Percentiles rank a stretch among this genome's conserved stretches.
These are phyloP conservation scores for Diploptera punctata DNA, from an alignment of 2,888 invertebrate genomes.

Conservation along the genomic window DNA sequence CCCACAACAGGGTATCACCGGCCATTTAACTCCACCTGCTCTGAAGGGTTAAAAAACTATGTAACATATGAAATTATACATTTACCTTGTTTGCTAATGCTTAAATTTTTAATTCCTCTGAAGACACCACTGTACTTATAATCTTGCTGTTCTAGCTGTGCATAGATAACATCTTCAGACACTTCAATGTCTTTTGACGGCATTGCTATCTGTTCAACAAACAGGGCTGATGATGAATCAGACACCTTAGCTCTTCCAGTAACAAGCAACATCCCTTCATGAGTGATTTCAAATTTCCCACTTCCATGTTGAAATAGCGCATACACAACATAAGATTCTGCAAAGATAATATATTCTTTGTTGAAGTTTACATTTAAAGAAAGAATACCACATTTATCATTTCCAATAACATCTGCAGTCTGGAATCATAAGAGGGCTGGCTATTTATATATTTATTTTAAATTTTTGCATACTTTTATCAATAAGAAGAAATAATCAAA, in stretches of 20 bases:
- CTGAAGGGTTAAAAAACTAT: too few species aligned
- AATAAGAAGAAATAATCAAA: background rate
- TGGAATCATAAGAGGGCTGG: too few species aligned
- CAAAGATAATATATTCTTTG: background rate
- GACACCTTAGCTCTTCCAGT: slow-evolving; percentile 25
- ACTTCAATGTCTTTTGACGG: background rate
- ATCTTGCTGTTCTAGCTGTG: slow-evolving; percentile 42
- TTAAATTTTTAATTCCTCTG: slow-evolving; percentile 42
- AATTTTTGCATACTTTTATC: background rate
- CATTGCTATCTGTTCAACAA: background rate
- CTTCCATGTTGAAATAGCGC: slow-evolving; percentile 51
- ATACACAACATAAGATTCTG: slow-evolving; percentile 52
- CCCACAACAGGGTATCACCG: too few species aligned
- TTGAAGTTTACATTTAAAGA: background rate
- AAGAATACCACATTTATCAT: background rate
- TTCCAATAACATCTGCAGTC: too few species aligned
- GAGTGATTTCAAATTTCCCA: slow-evolving; percentile 58
- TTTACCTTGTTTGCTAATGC: slow-evolving; percentile 28
- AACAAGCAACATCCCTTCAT: slow-evolving; percentile 50
- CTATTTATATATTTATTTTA: background rate
- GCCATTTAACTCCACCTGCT: too few species aligned
- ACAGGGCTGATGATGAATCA: slow-evolving; percentile 12
- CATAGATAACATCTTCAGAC: slow-evolving; percentile 32
- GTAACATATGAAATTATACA: too few species aligned
- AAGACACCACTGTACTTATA: slow-evolving; percentile 54